Percentiles rank a stretch among this genome's conserved stretches.
phyloP scores from a whole-genome alignment of 2,113 vertebrate genomes.

The Oryzias curvinotus region DNA sequence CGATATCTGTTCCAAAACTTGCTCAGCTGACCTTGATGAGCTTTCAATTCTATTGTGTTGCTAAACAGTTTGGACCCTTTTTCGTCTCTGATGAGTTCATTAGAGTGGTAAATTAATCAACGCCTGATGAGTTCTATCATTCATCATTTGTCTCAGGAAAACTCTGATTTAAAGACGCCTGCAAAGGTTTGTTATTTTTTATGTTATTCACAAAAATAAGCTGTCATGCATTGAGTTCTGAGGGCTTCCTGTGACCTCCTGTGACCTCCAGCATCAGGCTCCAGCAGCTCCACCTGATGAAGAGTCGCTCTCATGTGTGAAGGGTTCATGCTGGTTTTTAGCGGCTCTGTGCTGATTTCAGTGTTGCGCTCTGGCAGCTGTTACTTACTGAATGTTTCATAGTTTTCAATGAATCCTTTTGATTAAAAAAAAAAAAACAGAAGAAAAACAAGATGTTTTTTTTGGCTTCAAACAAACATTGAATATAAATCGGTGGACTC shows the following conservation, averaged over 20 bases:
- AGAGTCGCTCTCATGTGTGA: conserved; percentile 39
- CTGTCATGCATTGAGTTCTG: not conserved
- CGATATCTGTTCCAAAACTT: no score
- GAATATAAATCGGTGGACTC: no score
- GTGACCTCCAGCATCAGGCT: conserved; percentile 36
- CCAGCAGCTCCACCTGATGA: conserved; percentile 45
- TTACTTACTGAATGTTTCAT: conserved; percentile 43
- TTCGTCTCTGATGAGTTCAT: no score
- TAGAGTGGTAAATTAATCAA: no score
- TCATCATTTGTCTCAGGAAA: no score
- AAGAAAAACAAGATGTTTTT: not conserved
- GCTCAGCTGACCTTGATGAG: no score
- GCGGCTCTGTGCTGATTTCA: conserved; percentile 46
- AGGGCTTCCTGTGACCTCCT: not conserved
- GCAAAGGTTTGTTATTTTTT: no score
- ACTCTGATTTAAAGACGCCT: no score
- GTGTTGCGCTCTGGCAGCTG: conserved; percentile 21
- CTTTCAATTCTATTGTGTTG: no score
- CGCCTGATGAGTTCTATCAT: no score
- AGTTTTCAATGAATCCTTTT: conserved; percentile 31
- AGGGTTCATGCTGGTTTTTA: conserved; percentile 41
- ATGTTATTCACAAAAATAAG: no score
- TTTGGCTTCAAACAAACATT: not conserved
- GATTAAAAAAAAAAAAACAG: conserved; percentile 18
- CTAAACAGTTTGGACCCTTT: no score